Percentiles rank a stretch among this genome's conserved stretches.
phyloP scores from a whole-genome alignment of 2,113 vertebrate genomes.

The Phaetusa simplex region DNA sequence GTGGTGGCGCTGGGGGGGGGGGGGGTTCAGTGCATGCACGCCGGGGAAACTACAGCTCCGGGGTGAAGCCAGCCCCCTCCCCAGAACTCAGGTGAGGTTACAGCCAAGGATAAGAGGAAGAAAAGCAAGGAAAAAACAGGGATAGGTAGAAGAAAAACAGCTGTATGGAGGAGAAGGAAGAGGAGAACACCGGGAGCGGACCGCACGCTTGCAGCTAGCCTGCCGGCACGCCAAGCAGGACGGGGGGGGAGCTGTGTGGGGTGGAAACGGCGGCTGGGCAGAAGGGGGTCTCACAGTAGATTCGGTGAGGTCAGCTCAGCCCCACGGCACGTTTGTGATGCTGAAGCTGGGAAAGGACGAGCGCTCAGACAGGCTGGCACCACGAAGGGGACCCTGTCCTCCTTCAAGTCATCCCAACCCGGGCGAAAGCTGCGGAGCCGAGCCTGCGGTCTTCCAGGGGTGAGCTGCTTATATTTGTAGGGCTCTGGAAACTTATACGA shows the following conservation, averaged over 20 bases:
- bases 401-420: not conserved
- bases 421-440: not conserved
- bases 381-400: not conserved
- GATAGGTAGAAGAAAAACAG: conserved; percentile 5
- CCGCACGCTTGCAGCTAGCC: rapidly evolving
- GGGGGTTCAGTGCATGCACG: not conserved
- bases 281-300: not conserved
- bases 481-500: not conserved
- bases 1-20: not conserved
- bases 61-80: not conserved
- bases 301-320: not conserved
- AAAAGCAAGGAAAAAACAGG: conserved; percentile 14
- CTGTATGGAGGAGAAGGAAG: conserved; percentile 1
- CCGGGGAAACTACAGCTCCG: not conserved
- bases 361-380: not conserved
- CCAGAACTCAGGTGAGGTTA: not conserved
- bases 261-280: not conserved
- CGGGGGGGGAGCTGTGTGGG: not conserved
- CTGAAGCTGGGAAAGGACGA: not conserved
- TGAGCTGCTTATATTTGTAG: not conserved
- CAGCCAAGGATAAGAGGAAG: conserved; percentile 24
- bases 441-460: not conserved
- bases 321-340: rapidly evolving
- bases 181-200: not conserved
- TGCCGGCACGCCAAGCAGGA: not conserved